These are phyloP conservation scores for Bufotes viridis DNA, from an alignment of 2,797 vertebrate genomes.

Conservation along the genomic window DNA sequence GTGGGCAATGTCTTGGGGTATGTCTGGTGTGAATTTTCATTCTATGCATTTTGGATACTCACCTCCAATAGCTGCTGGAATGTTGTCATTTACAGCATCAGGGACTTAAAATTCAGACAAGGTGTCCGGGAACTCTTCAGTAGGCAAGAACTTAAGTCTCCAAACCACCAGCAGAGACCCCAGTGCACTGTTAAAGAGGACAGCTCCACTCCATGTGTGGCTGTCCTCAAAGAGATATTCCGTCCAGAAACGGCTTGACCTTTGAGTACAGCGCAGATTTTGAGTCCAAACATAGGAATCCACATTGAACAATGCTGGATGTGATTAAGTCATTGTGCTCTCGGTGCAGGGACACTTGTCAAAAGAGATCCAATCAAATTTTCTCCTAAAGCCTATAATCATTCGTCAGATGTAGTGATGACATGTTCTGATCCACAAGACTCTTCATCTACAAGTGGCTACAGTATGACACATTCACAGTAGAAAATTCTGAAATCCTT, in stretches of 20 bases:
- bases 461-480: neutral
- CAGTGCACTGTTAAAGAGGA: conserved; percentile 28
- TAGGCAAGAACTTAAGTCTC: conserved; percentile 50
- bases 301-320: neutral
- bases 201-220: conserved; percentile 59
- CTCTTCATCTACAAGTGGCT: neutral
- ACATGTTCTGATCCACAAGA: neutral
- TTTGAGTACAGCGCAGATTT: neutral
- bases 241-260: conserved; percentile 50
- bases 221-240: conserved; percentile 63
- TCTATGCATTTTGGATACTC: conserved; percentile 85
- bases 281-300: neutral
- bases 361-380: neutral
- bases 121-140: conserved; percentile 80
- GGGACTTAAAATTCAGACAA: conserved; percentile 82
- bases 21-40: conserved; percentile 86
- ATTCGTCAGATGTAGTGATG: neutral
- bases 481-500: neutral
- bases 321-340: neutral
- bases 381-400: neutral
- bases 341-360: neutral
- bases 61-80: conserved; percentile 86
- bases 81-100: conserved; percentile 83
- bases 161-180: conserved; percentile 20
- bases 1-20: conserved; percentile 82